phyloP scores from a whole-genome alignment of 2,888 invertebrate genomes.

The Oscheius sp. region DNA sequence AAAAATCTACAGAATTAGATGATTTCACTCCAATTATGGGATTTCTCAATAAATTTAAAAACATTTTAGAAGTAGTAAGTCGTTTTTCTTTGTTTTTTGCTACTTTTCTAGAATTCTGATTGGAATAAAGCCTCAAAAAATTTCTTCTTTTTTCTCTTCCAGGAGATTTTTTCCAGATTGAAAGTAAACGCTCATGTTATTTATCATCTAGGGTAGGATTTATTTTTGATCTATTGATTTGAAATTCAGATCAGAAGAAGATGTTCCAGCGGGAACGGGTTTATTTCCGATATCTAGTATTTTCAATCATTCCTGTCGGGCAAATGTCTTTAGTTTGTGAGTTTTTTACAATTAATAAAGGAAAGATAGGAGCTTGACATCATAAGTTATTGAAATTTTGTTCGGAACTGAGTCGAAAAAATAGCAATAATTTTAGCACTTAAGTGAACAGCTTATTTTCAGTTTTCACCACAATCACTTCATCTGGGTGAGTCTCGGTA shows the following conservation, averaged over 20 bases:
- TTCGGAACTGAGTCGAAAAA: too few species aligned
- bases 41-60: background rate
- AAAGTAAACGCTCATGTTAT: constrained; percentile 25
- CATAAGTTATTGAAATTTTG: too few species aligned
- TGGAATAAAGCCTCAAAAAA: constrained; percentile 3
- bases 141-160: constrained; percentile 2
- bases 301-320: constrained; percentile 47
- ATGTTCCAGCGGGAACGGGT: constrained; percentile 38
- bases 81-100: background rate
- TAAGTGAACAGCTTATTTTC: constrained; percentile 2
- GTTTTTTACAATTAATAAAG: constrained; percentile 10
- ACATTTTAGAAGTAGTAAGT: background rate
- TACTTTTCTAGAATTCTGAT: background rate
- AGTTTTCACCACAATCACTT: constrained; percentile 41
- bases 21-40: background rate
- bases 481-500: constrained; percentile 40
- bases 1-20: background rate
- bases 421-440: background rate
- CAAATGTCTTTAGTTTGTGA: constrained; percentile 43
- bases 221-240: background rate
- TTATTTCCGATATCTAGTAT: constrained; percentile 45
- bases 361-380: background rate
- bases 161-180: constrained; percentile 5
- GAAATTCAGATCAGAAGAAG: background rate
- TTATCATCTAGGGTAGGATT: background rate